A percentile compares a stretch with the other conserved stretches of the same genome.
Conservation (phyloP, 2,113 vertebrate genomes). For the Lagopus leucura region DNA sequence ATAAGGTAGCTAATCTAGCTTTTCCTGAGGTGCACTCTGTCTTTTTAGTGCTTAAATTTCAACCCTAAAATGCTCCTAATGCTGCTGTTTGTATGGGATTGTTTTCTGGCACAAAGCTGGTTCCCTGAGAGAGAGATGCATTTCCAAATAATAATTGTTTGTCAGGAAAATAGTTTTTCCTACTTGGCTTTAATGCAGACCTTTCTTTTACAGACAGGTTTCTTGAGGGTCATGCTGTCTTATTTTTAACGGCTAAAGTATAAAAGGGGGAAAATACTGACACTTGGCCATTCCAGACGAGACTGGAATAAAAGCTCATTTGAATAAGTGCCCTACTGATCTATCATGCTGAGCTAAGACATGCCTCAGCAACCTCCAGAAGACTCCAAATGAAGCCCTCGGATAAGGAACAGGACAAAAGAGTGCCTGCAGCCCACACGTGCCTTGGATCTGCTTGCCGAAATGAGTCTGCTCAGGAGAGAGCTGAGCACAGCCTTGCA, state of each 20-base stretch:
- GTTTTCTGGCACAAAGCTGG: background rate
- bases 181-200: constrained; percentile 47
- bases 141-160: constrained; percentile 61
- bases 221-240: constrained; percentile 53
- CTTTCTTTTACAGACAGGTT: constrained; percentile 66
- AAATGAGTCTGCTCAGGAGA: background rate
- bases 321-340: constrained; percentile 58
- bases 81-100: constrained; percentile 6
- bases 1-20: constrained; percentile 59
- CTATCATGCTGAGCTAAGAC: constrained; percentile 58
- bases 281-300: constrained; percentile 31
- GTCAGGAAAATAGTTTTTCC: constrained; percentile 60
- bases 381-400: background rate
- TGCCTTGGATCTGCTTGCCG: constrained; percentile 21
- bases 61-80: constrained; percentile 29
- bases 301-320: constrained; percentile 52
- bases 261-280: constrained; percentile 17
- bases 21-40: constrained; percentile 45
- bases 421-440: background rate
- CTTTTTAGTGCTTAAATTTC: constrained; percentile 59
- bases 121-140: constrained; percentile 47
- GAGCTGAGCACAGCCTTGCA: background rate
- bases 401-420: background rate
- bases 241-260: constrained; percentile 40
- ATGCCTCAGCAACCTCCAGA: constrained; percentile 10